Percentiles rank a stretch among this genome's conserved stretches.
Evolutionary conservation across 2,797 vertebrate genomes (phyloP).

Genomic region (Cottoperca gobio): DNA sequence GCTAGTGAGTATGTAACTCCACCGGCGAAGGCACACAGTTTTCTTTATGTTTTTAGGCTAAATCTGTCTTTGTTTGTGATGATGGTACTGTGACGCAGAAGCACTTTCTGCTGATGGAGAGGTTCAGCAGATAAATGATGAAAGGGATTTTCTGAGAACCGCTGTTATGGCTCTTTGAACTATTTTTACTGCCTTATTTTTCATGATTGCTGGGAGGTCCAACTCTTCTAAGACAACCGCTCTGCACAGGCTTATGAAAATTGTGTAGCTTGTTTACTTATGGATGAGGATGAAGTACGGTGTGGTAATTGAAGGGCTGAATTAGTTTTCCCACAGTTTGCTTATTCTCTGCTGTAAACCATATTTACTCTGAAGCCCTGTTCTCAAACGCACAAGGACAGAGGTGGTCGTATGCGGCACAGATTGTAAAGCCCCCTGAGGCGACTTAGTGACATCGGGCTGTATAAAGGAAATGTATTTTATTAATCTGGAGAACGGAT

Average conservation of each 20-base stretch:
- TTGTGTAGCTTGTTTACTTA: slow-evolving; percentile 57
- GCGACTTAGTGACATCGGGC: no score
- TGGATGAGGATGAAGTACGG: slow-evolving; percentile 34
- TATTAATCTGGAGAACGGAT: background rate
- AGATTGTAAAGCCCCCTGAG: no score
- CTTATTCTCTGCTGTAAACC: slow-evolving; percentile 16
- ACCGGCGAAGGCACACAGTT: slow-evolving; percentile 12
- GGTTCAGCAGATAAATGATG: slow-evolving; percentile 84
- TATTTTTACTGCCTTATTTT: slow-evolving; percentile 82
- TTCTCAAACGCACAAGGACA: background rate
- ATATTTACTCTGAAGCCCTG: slow-evolving; percentile 18
- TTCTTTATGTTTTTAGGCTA: slow-evolving; percentile 34
- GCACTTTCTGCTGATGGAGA: slow-evolving; percentile 82
- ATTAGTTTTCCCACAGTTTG: slow-evolving; percentile 32
- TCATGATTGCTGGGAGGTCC: slow-evolving; percentile 77
- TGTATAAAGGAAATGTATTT: no score
- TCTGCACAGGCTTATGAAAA: slow-evolving; percentile 48
- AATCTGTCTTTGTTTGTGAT: slow-evolving; percentile 78
- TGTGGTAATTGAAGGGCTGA: slow-evolving; percentile 41
- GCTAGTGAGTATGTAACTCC: slow-evolving; percentile 36
- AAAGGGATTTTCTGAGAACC: slow-evolving; percentile 80
- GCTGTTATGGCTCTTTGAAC: slow-evolving; percentile 81
- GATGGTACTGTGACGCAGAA: slow-evolving; percentile 64
- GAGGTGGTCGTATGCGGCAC: no score
- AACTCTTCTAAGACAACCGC: slow-evolving; percentile 61